phyloP scores from a whole-genome alignment of 35 echinoderm and acorn worm species.

The Holothuria glaberrima region DNA sequence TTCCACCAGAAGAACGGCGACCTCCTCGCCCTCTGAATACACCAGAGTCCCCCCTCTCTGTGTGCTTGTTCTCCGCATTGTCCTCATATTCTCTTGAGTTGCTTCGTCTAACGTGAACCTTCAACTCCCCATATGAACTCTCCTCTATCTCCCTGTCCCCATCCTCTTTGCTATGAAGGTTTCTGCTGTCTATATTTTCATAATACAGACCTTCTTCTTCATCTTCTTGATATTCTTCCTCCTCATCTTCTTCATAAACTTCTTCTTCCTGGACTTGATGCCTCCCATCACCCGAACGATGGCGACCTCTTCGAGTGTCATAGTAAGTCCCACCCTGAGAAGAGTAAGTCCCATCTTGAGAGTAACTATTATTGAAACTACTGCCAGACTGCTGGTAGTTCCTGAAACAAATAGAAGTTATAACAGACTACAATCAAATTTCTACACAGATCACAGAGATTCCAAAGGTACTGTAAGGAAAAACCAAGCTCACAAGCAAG shows the following conservation, averaged over 20 bases:
- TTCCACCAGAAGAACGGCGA: not conserved
- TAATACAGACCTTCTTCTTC: not conserved
- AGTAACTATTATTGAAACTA: not conserved
- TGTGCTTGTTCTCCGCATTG: not conserved
- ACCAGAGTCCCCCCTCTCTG: not conserved
- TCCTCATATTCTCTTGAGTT: slow-evolving; percentile 26
- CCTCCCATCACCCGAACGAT: not conserved
- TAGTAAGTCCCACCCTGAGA: not conserved
- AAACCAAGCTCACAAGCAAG: not conserved
- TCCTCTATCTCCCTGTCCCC: slow-evolving; percentile 19
- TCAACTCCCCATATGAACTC: slow-evolving; percentile 11
- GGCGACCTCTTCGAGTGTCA: not conserved
- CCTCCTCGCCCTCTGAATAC: not conserved
- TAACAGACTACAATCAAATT: not conserved
- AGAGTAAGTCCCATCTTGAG: not conserved
- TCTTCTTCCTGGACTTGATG: not conserved
- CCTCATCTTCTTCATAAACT: not conserved
- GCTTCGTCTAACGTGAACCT: slow-evolving; percentile 18
- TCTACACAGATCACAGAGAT: not conserved
- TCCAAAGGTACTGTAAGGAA: not conserved
- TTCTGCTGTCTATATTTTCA: not conserved
- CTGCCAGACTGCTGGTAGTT: not conserved
- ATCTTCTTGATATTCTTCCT: not conserved
- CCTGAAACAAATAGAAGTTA: not conserved
- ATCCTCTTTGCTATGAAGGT: not conserved